A percentile compares a stretch with the other conserved stretches of the same genome.
Evolutionary conservation across 64 coral and sea anemone species (phyloP).

Genomic region (Acropora yongei): DNA sequence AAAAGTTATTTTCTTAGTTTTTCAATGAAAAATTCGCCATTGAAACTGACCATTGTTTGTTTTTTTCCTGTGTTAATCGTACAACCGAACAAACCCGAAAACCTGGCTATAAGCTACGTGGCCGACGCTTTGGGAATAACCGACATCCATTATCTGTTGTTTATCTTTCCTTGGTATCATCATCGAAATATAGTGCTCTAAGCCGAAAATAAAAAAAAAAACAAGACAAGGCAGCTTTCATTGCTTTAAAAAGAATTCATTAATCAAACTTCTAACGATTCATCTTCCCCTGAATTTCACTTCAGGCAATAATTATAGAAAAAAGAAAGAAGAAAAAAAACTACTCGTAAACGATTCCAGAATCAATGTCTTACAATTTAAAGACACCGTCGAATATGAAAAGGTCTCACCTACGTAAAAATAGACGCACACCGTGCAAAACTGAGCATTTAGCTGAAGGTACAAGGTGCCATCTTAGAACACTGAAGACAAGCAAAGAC

Average conservation of each 20-base stretch:
- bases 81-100: too few relatives aligned
- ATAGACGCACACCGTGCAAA: background rate
- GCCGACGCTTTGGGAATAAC: slow-evolving; percentile 3
- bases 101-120: too few relatives aligned
- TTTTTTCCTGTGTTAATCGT: too few relatives aligned
- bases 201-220: slow-evolving; percentile 21
- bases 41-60: too few relatives aligned
- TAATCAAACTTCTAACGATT: slow-evolving; percentile 43
- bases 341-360: too few relatives aligned
- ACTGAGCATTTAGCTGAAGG: background rate
- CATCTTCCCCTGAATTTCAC: background rate
- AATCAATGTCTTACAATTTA: background rate
- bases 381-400: background rate
- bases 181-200: slow-evolving; percentile 3
- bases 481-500: background rate
- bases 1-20: too few relatives aligned
- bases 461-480: background rate
- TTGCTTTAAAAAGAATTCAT: slow-evolving; percentile 20
- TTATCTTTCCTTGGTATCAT: background rate
- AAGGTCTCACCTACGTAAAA: background rate
- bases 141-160: background rate
- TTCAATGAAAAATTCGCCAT: too few relatives aligned
- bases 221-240: background rate
- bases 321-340: too few relatives aligned
- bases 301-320: background rate